A percentile compares a stretch with the other conserved stretches of the same genome.
Conservation (phyloP, 2,797 vertebrate genomes). For the Alca torda region DNA sequence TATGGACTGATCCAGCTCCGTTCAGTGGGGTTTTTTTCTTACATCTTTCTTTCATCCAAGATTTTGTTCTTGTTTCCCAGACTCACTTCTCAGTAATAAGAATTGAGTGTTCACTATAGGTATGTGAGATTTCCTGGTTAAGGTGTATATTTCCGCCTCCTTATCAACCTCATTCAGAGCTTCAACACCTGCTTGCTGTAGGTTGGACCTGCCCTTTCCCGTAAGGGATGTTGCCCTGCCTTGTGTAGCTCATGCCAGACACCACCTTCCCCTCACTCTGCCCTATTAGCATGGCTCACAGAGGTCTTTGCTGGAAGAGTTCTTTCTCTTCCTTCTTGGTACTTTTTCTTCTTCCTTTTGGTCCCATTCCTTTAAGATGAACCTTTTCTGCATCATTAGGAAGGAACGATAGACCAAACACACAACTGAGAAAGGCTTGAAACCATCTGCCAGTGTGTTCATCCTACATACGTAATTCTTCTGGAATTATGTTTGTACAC, state of each 20-base stretch:
- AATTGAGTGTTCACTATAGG: neutral
- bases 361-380: neutral
- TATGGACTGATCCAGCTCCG: neutral
- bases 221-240: neutral
- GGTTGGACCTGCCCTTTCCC: neutral
- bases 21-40: neutral
- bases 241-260: neutral
- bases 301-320: neutral
- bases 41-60: neutral
- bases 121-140: neutral
- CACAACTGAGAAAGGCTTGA: neutral
- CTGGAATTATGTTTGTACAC: neutral
- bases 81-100: neutral
- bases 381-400: neutral
- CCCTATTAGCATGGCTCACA: neutral
- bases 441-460: neutral
- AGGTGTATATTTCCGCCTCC: neutral
- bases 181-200: neutral
- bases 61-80: neutral
- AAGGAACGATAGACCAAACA: neutral
- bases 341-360: neutral
- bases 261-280: neutral
- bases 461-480: neutral
- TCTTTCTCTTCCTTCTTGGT: neutral
- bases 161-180: neutral